These are phyloP conservation scores for Anniella stebbinsi DNA, from an alignment of 2,797 vertebrate species.

Conservation along the genomic window DNA sequence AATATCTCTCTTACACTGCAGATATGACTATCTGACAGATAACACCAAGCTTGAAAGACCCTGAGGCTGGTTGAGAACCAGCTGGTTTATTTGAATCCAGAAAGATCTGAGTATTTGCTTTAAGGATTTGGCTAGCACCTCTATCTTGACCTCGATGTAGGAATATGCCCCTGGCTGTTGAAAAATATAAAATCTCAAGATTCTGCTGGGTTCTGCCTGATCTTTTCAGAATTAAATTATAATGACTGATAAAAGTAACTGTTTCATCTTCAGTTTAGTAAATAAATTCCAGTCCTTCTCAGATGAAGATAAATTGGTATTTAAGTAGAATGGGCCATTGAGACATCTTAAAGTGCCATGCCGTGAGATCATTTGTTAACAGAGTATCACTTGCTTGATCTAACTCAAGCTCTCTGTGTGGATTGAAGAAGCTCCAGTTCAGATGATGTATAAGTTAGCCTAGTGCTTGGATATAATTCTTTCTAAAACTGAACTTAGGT, in stretches of 20 bases:
- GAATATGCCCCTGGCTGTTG: slow-evolving; percentile 9
- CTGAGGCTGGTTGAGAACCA: slow-evolving; percentile 54
- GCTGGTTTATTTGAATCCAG: slow-evolving; percentile 52
- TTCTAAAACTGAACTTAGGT: not conserved
- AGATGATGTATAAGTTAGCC: not conserved
- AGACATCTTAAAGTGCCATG: not conserved
- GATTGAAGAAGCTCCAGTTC: not conserved
- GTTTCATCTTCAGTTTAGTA: slow-evolving; percentile 29
- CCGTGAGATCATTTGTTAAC: not conserved
- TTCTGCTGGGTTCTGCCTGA: slow-evolving; percentile 41
- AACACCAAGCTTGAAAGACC: slow-evolving; percentile 54
- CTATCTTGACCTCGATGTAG: slow-evolving; percentile 40
- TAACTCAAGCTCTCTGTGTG: not conserved
- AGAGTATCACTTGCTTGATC: not conserved
- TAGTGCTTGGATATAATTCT: not conserved
- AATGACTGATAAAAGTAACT: not conserved
- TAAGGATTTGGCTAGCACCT: slow-evolving; percentile 52
- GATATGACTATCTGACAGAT: slow-evolving; percentile 55
- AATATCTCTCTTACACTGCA: slow-evolving; percentile 53
- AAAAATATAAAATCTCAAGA: not conserved
- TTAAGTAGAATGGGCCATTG: not conserved
- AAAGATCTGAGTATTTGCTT: slow-evolving; percentile 46
- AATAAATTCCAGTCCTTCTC: not conserved
- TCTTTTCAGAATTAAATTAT: slow-evolving; percentile 27
- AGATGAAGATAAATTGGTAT: not conserved